A percentile compares a stretch with the other conserved stretches of the same genome.
phyloP scores from a whole-genome alignment of 2,113 vertebrate genomes.

The human region GRCh38 chr6:71294001-71294500 shows the following conservation, averaged over 20 bases:
- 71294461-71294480: not conserved
- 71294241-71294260: not conserved
- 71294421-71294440: not conserved
- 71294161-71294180: not conserved
- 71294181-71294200: not conserved
- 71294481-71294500: not conserved
- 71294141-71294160: not conserved
- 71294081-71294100: not conserved
- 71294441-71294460: not conserved
- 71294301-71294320: conserved; percentile 15
- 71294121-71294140: not conserved
- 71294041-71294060: not conserved
- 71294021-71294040: not conserved
- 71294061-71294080: not conserved
- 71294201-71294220: not conserved
- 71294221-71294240: not conserved
- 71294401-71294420: not conserved
- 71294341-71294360: not conserved
- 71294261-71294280: not conserved
- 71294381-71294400: not conserved
- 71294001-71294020: not conserved
- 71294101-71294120: not conserved
- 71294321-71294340: not conserved
- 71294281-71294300: not conserved
- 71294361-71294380: not conserved